Evolutionary conservation across 2,888 invertebrate genomes (phyloP).

Genomic region (Lasius platythorax): DNA sequence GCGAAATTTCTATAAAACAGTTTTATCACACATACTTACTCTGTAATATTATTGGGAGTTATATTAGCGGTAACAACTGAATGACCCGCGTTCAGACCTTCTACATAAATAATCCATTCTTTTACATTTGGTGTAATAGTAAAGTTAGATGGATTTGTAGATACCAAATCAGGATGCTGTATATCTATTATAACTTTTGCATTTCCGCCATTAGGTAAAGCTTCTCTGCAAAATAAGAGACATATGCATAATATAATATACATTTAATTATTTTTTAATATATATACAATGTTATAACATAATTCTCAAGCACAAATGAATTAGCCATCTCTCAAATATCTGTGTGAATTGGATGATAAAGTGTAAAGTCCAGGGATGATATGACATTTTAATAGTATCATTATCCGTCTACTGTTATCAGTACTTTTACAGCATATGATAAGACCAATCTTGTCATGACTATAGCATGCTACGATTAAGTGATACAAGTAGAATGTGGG

Average conservation of each 20-base stretch:
- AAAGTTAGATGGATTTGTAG: constrained; percentile 87
- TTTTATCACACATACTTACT: constrained; percentile 83
- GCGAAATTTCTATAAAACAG: background rate
- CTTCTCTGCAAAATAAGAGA: constrained; percentile 84
- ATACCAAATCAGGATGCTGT: constrained; percentile 90
- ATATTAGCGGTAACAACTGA: constrained; percentile 89
- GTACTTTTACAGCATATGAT: background rate
- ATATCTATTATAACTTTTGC: constrained; percentile 87
- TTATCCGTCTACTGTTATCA: constrained; percentile 6
- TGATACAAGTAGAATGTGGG: constrained; percentile 11
- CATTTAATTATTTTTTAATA: background rate
- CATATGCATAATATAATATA: no score
- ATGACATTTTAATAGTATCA: constrained; percentile 4
- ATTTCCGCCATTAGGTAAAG: constrained; percentile 82
- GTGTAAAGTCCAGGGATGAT: constrained; percentile 28
- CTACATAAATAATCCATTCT: constrained; percentile 86
- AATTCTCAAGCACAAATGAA: constrained; percentile 29
- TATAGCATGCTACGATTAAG: background rate
- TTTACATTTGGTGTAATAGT: constrained; percentile 82
- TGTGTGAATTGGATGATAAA: constrained; percentile 14
- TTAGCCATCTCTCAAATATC: background rate
- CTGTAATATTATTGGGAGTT: constrained; percentile 86
- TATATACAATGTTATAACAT: background rate
- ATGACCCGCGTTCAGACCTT: constrained; percentile 90
- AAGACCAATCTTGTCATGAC: background rate